Evolutionary conservation across 2,888 invertebrate genomes (phyloP), one percentile per base, ranked within the genome.

Genomic region (Nebria salina): DNA sequence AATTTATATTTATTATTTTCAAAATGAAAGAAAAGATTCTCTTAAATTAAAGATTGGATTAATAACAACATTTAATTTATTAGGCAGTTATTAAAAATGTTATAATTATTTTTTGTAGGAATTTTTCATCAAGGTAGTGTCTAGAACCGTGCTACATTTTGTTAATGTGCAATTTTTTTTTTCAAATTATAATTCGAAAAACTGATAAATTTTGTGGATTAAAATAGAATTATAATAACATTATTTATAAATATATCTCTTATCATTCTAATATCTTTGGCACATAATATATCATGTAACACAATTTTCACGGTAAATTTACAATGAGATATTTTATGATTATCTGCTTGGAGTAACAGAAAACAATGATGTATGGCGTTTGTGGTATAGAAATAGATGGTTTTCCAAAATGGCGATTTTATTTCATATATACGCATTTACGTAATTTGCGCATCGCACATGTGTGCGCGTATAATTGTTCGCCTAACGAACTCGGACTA

Each of bases 141-240:
- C 83, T 80, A 75, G 79, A 83, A 84, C 84, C 84, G 84, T 84
- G 84, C 84, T 83, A 83, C 82, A 82, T 76, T 81, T 76, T 76
- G 76, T 76, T 80, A 64, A 68, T 75, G 75, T 80, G 75, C 68
- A 81, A 76, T 75, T 54, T 54, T 54, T 54, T 54, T 54, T 54
- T 54, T 54, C 8, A 75, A 81, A 81, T 75, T 72, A 81, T 81
- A 81, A 54, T 7, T 11, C 75, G 80, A 75, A 66, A 80, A 74
- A 66, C 74, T 81, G 72, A 68, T 81, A 75, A 72, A 70, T 43
- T 41, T 76, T 64, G 65, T 65, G n/a, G n/a, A 81, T 68, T 25
- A 2, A 76, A 81, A 76, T 65, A 81, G 76, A 72, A 75, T 72
- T 72, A 72, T 80, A 80, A 80, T 80, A 80, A 80, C 80, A 80